Evolutionary conservation across 2,113 vertebrate genomes (phyloP).

Genomic region (Poicephalus gulielmi): DNA sequence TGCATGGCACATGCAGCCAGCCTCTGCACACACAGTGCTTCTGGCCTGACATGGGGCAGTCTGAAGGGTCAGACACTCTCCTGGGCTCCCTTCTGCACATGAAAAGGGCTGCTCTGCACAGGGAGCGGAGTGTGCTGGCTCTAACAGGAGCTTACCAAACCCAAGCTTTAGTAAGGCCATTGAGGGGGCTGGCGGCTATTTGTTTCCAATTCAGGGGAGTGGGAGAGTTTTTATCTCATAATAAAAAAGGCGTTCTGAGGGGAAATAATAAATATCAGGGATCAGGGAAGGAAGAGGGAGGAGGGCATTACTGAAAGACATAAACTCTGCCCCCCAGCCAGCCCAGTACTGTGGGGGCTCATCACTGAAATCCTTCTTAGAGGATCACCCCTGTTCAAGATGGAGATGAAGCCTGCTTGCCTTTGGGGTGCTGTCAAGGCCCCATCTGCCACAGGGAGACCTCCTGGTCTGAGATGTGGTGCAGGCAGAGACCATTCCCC

Average conservation of each 20-base stretch:
- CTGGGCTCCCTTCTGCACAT: fast-evolving
- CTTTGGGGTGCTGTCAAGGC: neutral
- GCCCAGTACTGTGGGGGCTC: neutral
- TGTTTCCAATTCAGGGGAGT: neutral
- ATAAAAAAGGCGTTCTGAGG: neutral
- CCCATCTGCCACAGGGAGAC: fast-evolving
- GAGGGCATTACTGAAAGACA: neutral
- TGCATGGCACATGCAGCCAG: fast-evolving
- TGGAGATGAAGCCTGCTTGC: fast-evolving
- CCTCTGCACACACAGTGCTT: too few species aligned
- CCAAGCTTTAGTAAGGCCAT: neutral
- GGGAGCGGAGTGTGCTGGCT: neutral
- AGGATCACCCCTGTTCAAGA: neutral
- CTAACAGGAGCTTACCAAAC: neutral
- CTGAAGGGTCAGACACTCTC: neutral
- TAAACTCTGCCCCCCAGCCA: neutral
- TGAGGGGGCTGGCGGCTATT: neutral
- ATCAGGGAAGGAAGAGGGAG: neutral
- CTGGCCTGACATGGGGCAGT: neutral
- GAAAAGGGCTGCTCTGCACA: neutral
- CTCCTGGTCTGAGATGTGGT: neutral
- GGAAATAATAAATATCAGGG: neutral
- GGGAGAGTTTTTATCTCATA: neutral
- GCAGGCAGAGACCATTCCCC: neutral
- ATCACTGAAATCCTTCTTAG: neutral